Conservation (phyloP, 2,113 vertebrate species). For the Setophaga petechia region DNA sequence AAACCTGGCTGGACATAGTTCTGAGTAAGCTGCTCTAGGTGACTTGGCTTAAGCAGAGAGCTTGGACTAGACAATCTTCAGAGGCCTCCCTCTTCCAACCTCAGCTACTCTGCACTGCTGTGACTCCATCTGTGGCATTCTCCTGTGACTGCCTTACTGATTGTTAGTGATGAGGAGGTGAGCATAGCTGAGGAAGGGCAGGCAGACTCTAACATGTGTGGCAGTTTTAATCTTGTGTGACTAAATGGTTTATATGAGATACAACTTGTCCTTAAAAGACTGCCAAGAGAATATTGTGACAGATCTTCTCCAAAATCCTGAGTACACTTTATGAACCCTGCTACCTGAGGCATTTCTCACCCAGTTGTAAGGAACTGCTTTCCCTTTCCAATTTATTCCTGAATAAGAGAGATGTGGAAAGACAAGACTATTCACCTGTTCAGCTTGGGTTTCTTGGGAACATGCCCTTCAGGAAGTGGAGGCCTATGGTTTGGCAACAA, state of each 20-base stretch:
- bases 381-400: neutral
- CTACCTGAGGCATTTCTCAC: neutral
- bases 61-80: neutral
- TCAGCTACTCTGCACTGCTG: neutral
- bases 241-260: neutral
- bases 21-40: neutral
- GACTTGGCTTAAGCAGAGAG: neutral
- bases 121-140: neutral
- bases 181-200: neutral
- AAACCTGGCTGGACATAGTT: neutral
- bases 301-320: neutral
- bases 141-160: neutral
- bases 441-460: constrained; percentile 78
- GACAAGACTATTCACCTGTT: constrained; percentile 82
- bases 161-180: neutral
- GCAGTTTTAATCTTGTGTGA: neutral
- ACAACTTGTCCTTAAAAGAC: neutral
- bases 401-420: neutral
- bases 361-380: neutral
- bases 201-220: neutral
- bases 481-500: constrained; percentile 95
- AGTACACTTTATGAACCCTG: neutral
- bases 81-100: neutral
- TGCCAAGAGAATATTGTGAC: neutral
- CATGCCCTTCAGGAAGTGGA: constrained; percentile 81